Evolutionary conservation across 2,113 vertebrate genomes (phyloP).

Genomic region (Oryzias curvinotus): DNA sequence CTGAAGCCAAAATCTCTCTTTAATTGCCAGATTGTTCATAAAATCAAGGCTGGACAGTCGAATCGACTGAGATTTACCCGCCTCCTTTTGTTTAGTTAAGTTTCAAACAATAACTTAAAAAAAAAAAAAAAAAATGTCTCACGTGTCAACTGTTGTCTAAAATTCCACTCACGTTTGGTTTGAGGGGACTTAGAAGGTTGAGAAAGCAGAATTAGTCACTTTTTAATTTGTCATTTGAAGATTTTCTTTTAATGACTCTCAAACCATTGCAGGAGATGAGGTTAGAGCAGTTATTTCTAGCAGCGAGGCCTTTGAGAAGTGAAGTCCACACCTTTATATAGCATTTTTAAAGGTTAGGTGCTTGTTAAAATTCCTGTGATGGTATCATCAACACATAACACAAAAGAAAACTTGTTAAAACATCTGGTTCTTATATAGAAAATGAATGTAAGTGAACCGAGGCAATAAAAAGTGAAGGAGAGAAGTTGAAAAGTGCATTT

Average conservation of each 20-base stretch:
- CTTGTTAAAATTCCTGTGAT: not conserved
- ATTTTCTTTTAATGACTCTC: not conserved
- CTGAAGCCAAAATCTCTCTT: slow-evolving; percentile 31
- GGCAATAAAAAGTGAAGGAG: too few relatives aligned
- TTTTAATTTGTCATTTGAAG: not conserved
- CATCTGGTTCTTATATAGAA: not conserved
- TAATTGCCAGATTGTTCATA: slow-evolving; percentile 23
- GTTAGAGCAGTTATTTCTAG: not conserved
- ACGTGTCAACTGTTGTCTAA: too few relatives aligned
- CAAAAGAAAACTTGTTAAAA: not conserved
- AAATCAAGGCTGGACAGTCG: slow-evolving; percentile 2
- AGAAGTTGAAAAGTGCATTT: not conserved
- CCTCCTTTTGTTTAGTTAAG: not conserved
- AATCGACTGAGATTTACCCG: not conserved
- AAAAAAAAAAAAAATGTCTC: too few relatives aligned
- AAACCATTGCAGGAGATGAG: not conserved
- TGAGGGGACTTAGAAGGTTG: too few relatives aligned
- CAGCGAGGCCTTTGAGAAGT: not conserved
- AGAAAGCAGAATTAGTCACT: not conserved
- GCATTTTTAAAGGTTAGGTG: not conserved
- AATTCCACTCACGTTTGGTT: too few relatives aligned
- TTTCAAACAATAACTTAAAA: too few relatives aligned
- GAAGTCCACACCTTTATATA: not conserved
- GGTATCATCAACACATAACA: not conserved
- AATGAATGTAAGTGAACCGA: not conserved